phyloP scores from a whole-genome alignment of 2,888 invertebrate genomes.

The Embidobia sp. region DNA sequence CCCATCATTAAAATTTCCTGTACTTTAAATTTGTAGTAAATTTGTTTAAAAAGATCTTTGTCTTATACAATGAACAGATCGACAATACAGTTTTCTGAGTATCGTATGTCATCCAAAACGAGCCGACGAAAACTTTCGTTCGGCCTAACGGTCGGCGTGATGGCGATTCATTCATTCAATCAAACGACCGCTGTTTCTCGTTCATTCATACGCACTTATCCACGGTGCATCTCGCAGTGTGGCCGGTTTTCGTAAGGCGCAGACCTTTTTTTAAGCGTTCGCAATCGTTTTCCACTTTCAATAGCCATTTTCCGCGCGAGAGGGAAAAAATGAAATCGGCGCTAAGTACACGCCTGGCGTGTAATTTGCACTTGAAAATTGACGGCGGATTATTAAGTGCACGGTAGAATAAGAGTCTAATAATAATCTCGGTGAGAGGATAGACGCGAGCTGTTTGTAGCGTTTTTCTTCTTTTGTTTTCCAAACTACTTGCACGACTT shows the following conservation, averaged over 20 bases:
- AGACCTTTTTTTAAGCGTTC: slow-evolving; percentile 14
- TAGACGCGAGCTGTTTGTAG: neutral
- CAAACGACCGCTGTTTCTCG: slow-evolving; percentile 13
- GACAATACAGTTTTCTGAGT: neutral
- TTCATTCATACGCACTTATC: slow-evolving; percentile 20
- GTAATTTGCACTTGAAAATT: slow-evolving; percentile 54
- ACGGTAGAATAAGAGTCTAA: slow-evolving; percentile 36
- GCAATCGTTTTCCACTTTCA: slow-evolving; percentile 45
- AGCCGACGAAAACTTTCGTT: slow-evolving; percentile 19
- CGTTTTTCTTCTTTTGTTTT: no score
- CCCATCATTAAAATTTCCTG: no score
- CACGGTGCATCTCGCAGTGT: neutral
- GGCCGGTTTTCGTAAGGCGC: neutral
- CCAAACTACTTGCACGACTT: no score
- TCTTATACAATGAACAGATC: no score
- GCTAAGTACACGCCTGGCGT: slow-evolving; percentile 39
- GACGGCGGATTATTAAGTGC: slow-evolving; percentile 40
- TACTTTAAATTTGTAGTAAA: no score
- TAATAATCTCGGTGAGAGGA: slow-evolving; percentile 17
- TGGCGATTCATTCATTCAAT: slow-evolving; percentile 28
- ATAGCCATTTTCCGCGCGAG: slow-evolving; percentile 20
- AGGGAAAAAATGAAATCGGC: slow-evolving; percentile 8
- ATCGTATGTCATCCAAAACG: neutral
- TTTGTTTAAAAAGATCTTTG: no score
- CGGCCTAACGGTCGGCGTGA: slow-evolving; percentile 25